Evolutionary conservation across 2,888 invertebrate genomes (phyloP), one percentile per base, ranked within the genome.

Genomic region (Rhagophthalmus giganteus): DNA sequence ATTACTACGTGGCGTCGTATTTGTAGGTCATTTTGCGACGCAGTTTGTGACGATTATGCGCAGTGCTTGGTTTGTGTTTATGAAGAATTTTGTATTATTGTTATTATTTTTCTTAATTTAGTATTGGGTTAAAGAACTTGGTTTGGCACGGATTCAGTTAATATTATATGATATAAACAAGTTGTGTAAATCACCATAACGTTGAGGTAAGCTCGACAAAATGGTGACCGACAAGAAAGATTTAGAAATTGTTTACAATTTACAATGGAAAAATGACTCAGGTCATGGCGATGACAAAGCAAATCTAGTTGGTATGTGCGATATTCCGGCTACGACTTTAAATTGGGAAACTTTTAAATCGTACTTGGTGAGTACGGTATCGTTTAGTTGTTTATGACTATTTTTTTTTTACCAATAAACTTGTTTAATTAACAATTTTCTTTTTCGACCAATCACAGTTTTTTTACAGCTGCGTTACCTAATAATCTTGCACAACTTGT

Each of bases 281-380:
- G 67, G 70, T 57, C 67, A 65, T 47, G 69, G 62, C 45, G 70
- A 70, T 56, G 69, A 71, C 50, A 67, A 68, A 52, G 72, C 70
- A 53, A 69, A 74, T 53, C 65, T 71, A 35, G 72, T 77, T 27
- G 75, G 75, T 41, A 71, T 77, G 62, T 73, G 73, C 55, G 77
- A 77, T 60, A 71, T 74, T 26, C 73, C 74, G 2, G 68, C 74
- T 24, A 72, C 74, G 8, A 74, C 75, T 31, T 57, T 74, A 33
- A 72, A 72, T 63, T 76, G 74, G 71, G 69, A 71, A 48, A 69
- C 67, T 35, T 77, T 77, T 54, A 76, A 76, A 63, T 72, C 74
- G 1, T 77, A 77, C 59, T 62, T 77, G 70, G 77, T 77, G 67
- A 67, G 66, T n/a, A n/a, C n/a, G n/a, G n/a, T n/a, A n/a, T n/a